Percentiles rank a stretch among this genome's conserved stretches.
These are phyloP conservation scores for Psilopsiagon aymara DNA, from an alignment of 2,113 vertebrate species.

Conservation along the genomic window DNA sequence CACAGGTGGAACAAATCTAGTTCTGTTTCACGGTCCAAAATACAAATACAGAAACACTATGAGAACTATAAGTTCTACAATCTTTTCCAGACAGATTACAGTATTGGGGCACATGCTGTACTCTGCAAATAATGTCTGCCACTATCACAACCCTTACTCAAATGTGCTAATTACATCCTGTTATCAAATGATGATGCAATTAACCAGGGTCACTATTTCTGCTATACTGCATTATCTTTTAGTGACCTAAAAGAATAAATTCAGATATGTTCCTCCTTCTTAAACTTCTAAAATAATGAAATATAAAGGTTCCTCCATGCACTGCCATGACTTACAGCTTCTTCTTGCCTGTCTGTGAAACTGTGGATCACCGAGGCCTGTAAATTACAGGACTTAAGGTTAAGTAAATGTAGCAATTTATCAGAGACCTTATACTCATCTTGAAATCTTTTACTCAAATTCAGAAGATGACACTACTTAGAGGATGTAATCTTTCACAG, in stretches of 20 bases:
- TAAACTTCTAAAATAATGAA: neutral
- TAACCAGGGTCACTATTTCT: neutral
- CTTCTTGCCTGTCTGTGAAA: neutral
- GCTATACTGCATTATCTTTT: neutral
- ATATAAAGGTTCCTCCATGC: neutral
- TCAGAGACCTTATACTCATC: neutral
- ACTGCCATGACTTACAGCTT: neutral
- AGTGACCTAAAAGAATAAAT: neutral
- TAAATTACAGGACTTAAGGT: neutral
- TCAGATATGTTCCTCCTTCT: neutral
- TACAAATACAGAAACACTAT: neutral
- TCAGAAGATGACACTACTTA: neutral
- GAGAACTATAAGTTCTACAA: neutral
- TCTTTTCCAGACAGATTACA: neutral
- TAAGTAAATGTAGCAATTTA: constrained; percentile 14
- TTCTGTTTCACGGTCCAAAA: neutral
- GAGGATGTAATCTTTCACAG: neutral
- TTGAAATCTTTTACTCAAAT: neutral
- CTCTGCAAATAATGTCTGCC: constrained; percentile 17
- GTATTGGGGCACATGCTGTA: neutral
- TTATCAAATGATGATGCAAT: constrained; percentile 47
- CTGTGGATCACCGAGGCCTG: neutral
- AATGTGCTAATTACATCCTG: constrained; percentile 42
- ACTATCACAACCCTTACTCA: neutral
- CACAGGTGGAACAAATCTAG: neutral